Conservation (phyloP, 2,888 invertebrate species). For the Diploptera punctata region DNA sequence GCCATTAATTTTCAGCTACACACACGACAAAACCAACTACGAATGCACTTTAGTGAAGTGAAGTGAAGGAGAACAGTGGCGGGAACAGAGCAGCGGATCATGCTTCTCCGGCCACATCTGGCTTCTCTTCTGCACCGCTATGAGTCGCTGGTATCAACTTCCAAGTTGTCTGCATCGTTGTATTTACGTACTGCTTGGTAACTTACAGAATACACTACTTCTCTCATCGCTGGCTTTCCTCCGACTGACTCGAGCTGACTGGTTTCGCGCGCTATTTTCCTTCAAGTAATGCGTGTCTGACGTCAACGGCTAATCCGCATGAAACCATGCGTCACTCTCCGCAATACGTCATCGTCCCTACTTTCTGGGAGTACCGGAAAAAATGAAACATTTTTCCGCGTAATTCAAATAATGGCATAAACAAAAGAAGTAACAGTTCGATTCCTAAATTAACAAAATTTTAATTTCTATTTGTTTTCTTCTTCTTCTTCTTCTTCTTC, state of each 20-base stretch:
- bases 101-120: conserved; percentile 1
- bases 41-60: not conserved
- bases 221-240: not conserved
- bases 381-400: no score
- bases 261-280: conserved; percentile 1
- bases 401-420: no score
- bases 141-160: conserved; percentile 19
- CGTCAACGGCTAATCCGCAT: not conserved
- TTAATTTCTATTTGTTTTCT: no score
- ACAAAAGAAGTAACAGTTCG: no score
- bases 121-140: conserved; percentile 27
- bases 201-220: not conserved
- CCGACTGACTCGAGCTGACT: conserved; percentile 8
- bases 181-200: not conserved
- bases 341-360: not conserved
- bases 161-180: conserved; percentile 18
- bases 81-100: not conserved
- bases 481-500: no score
- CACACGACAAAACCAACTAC: no score
- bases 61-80: conserved; percentile 19
- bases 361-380: no score
- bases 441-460: no score
- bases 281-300: not conserved
- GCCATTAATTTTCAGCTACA: conserved; percentile 36
- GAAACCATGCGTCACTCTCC: not conserved